Percentiles rank a stretch among this genome's conserved stretches.
phyloP scores from a whole-genome alignment of 2,888 invertebrate species.

The Cotesia congregata region DNA sequence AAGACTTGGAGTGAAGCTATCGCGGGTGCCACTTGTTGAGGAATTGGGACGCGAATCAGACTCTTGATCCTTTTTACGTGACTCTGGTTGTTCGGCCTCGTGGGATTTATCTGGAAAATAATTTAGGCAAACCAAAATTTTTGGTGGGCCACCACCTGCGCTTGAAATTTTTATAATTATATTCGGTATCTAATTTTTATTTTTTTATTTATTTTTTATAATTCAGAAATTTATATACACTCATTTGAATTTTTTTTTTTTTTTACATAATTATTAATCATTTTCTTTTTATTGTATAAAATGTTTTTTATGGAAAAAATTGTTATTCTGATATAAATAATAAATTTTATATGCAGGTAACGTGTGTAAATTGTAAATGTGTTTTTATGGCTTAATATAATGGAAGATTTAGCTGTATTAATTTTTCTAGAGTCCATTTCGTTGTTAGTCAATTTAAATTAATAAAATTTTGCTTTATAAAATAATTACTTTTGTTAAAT shows the following conservation, averaged over 20 bases:
- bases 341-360: slow-evolving; percentile 31
- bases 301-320: slow-evolving; percentile 15
- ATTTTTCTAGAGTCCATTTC: neutral
- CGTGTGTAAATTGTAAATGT: slow-evolving; percentile 9
- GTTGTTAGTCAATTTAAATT: neutral
- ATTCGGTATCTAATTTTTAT: slow-evolving; percentile 9
- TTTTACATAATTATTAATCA: slow-evolving; percentile 27
- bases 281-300: slow-evolving; percentile 2
- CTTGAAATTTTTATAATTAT: slow-evolving; percentile 38
- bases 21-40: slow-evolving; percentile 26
- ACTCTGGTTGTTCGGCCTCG: slow-evolving; percentile 10
- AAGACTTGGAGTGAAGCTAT: slow-evolving; percentile 65
- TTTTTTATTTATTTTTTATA: slow-evolving; percentile 13
- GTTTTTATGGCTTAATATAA: slow-evolving; percentile 38
- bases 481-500: too few species aligned
- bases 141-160: slow-evolving; percentile 46
- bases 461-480: too few species aligned
- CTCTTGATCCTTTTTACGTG: slow-evolving; percentile 29
- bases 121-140: slow-evolving; percentile 50
- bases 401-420: slow-evolving; percentile 44
- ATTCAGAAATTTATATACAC: slow-evolving; percentile 54
- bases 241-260: slow-evolving; percentile 58
- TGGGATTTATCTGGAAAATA: slow-evolving; percentile 53
- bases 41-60: slow-evolving; percentile 50
- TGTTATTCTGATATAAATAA: slow-evolving; percentile 8